phyloP scores from a whole-genome alignment of 2,888 invertebrate species.

The Adelognathus sp. region DNA sequence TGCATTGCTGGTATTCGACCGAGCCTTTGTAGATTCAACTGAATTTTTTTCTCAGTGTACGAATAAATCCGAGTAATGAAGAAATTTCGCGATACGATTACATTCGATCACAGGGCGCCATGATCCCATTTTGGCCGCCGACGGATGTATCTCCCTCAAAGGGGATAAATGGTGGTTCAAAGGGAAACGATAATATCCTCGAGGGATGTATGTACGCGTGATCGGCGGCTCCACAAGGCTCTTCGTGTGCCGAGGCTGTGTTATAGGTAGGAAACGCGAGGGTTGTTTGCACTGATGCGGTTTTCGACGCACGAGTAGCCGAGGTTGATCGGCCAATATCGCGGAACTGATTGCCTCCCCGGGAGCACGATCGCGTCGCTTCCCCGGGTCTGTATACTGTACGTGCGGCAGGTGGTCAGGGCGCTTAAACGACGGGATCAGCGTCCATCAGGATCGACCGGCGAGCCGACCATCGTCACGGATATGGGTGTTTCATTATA shows the following conservation, averaged over 20 bases:
- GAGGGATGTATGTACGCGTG: slow-evolving; percentile 23
- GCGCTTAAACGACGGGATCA: slow-evolving; percentile 10
- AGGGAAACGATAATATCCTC: slow-evolving; percentile 43
- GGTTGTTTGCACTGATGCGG: slow-evolving; percentile 51
- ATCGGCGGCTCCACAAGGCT: slow-evolving; percentile 15
- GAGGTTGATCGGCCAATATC: slow-evolving; percentile 42
- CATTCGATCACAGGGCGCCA: neutral
- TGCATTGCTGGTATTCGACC: no score
- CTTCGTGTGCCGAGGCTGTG: neutral
- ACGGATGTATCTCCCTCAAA: slow-evolving; percentile 36
- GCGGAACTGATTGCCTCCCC: slow-evolving; percentile 49
- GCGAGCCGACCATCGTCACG: slow-evolving; percentile 3
- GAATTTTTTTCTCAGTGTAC: neutral
- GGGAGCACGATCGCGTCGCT: slow-evolving; percentile 38
- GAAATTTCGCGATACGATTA: slow-evolving; percentile 20
- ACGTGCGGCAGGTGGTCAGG: neutral
- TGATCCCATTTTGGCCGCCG: slow-evolving; percentile 27
- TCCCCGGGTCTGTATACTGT: slow-evolving; percentile 6
- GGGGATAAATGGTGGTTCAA: slow-evolving; percentile 3
- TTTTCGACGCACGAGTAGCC: slow-evolving; percentile 49
- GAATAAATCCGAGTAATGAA: neutral
- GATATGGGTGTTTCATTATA: neutral
- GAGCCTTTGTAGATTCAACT: no score
- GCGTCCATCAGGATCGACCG: slow-evolving; percentile 30
- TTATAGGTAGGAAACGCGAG: slow-evolving; percentile 6